These are phyloP conservation scores for Trichopria drosophilae DNA, from an alignment of 2,888 invertebrate species.

Conservation along the genomic window DNA sequence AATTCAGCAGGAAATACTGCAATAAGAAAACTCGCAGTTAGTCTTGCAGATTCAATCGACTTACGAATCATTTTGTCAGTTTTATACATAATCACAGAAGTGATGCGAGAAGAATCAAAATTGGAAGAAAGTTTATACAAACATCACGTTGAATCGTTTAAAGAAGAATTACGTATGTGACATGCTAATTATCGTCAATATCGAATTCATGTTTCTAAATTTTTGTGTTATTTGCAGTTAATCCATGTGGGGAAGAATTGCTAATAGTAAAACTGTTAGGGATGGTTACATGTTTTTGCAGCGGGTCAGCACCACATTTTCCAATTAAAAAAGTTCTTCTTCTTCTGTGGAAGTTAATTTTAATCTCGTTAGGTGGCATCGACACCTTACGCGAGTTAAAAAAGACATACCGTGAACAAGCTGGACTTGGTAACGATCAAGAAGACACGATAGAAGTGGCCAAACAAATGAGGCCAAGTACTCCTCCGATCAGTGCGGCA, in stretches of 20 bases:
- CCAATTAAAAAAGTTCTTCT: constrained; percentile 98
- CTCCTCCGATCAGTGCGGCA: constrained; percentile 90
- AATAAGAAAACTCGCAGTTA: constrained; percentile 77
- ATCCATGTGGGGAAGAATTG: constrained; percentile 75
- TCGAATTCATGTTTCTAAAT: neutral
- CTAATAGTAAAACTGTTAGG: constrained; percentile 86
- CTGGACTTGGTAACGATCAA: constrained; percentile 74
- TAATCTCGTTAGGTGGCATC: constrained; percentile 91
- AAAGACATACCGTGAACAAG: constrained; percentile 68
- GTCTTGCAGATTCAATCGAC: constrained; percentile 88
- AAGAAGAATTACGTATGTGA: constrained; percentile 64
- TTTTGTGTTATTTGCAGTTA: constrained; percentile 51
- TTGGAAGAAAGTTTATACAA: constrained; percentile 59
- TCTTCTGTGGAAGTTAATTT: constrained; percentile 91
- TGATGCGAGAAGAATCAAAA: constrained; percentile 73
- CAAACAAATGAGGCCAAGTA: constrained; percentile 89
- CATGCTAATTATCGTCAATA: constrained; percentile 30
- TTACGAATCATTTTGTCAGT: constrained; percentile 90
- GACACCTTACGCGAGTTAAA: constrained; percentile 80
- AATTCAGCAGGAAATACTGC: constrained; percentile 71
- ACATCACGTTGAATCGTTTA: constrained; percentile 64
- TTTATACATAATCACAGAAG: constrained; percentile 93
- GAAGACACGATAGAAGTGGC: constrained; percentile 97
- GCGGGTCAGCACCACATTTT: constrained; percentile 93
- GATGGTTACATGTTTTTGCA: constrained; percentile 96